Evolutionary conservation across 2,113 vertebrate species (phyloP), one percentile per base, ranked within the genome.

Genomic region (Petromus typicus): DNA sequence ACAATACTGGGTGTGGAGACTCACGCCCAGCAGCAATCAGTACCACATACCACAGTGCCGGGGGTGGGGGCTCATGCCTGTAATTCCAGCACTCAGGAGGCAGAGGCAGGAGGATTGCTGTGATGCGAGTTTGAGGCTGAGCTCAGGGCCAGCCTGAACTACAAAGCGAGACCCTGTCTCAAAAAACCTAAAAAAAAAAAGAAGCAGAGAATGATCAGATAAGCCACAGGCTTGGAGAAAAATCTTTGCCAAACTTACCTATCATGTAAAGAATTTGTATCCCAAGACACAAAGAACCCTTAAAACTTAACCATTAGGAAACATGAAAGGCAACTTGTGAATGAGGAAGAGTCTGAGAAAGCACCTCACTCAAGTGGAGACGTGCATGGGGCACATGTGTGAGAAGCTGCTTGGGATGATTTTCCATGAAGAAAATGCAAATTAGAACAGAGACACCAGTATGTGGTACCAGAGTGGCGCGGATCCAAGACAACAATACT

Each of bases 401-500:
- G 7, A 48, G 40, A 48, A 34, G 83, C 12, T 8, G 9, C 37
- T 3, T 43, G 1, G 0, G 22, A 10, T 18, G 66, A 1, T 14
- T 66, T 1, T 7, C 25, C 64, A 27, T 0, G 37, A 18, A 48
- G 27, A 32, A 85, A 54, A 48, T 7, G 20, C 71, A 56, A 16
- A 18, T 34, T 23, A 63, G 34, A 73, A 20, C 51, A 32, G 27
- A 48, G 27, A 57, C 5, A 9, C 40, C n/a, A 11, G 27, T 2
- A 9, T 2, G 17, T 1, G 43, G 27, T 5, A 12, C 4, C 1
- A 45, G 11, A 12, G 25, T 0, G 17, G 73, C 66, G 4, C 30
- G 0, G 2, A 18, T 27, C 54, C 82, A 11, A 20, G 59, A 11
- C 0, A 11, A 30, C 37, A 12, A 16, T 0, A 11, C 40, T 20